Percentiles rank a stretch among this genome's conserved stretches.
Evolutionary conservation across 2,113 vertebrate genomes (phyloP).

Genomic region (Otolemur garnettii): DNA sequence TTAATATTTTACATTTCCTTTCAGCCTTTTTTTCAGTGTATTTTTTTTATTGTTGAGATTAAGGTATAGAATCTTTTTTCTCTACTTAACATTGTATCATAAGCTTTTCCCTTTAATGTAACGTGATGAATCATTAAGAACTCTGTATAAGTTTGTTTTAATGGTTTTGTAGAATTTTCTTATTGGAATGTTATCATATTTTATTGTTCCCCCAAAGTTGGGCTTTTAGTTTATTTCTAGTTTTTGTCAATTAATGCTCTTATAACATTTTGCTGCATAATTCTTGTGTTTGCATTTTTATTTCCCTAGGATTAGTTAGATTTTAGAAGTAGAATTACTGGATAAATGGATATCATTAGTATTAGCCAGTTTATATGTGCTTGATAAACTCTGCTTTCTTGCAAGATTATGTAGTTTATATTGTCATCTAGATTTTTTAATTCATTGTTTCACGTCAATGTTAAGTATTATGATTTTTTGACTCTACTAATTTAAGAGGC

Average conservation of each 20-base stretch:
- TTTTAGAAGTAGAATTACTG: background rate
- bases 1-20: constrained; percentile 15
- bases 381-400: background rate
- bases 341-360: background rate
- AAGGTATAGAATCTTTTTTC: background rate
- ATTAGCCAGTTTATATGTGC: background rate
- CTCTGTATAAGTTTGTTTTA: background rate
- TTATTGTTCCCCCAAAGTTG: background rate
- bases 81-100: background rate
- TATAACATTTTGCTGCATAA: background rate
- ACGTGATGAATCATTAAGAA: background rate
- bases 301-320: background rate
- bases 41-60: constrained; percentile 43
- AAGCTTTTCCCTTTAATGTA: background rate
- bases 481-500: constrained; percentile 1
- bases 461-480: constrained; percentile 1
- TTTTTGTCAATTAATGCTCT: constrained; percentile 20
- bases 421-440: background rate
- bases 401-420: background rate
- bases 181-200: background rate
- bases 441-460: constrained; percentile 43
- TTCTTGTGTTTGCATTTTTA: background rate
- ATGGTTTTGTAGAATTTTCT: constrained; percentile 34
- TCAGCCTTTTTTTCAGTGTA: background rate
- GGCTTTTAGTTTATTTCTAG: background rate